Conservation (phyloP, 2,888 invertebrate species). For the Cosmia pyralina region DNA sequence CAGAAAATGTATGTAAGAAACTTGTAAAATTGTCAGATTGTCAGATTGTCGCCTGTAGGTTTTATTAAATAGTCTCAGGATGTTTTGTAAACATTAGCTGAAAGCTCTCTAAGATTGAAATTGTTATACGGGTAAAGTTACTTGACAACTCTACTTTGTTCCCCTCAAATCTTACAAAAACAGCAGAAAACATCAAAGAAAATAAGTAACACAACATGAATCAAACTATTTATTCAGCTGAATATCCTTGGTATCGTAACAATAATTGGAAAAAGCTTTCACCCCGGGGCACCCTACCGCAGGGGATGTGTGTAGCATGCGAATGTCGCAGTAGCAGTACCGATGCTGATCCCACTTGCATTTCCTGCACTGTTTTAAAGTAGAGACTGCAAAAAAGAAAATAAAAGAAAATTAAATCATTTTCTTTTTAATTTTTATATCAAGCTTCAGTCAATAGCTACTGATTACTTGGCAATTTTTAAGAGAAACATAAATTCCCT, state of each 20-base stretch:
- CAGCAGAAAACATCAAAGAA: conserved; percentile 4
- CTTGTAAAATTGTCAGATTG: background rate
- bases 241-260: conserved; percentile 41
- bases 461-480: too few species aligned
- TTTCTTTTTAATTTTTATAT: too few species aligned
- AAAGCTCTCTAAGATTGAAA: too few species aligned
- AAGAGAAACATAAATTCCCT: too few species aligned
- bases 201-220: conserved; percentile 32
- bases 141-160: background rate
- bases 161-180: background rate
- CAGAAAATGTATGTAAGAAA: background rate
- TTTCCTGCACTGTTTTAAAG: conserved; percentile 80
- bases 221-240: conserved; percentile 43
- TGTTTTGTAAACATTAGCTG: background rate
- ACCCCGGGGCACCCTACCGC: conserved; percentile 67
- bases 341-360: conserved; percentile 78
- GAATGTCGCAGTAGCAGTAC: conserved; percentile 76
- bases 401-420: background rate
- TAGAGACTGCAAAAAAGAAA: conserved; percentile 72
- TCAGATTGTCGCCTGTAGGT: background rate
- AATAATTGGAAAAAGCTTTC: conserved; percentile 79
- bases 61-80: background rate
- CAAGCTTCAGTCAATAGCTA: too few species aligned
- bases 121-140: background rate
- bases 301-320: conserved; percentile 72